Percentiles rank a stretch among this genome's conserved stretches.
phyloP scores from a whole-genome alignment of 2,113 vertebrate species.

The Pelecanus crispus region DNA sequence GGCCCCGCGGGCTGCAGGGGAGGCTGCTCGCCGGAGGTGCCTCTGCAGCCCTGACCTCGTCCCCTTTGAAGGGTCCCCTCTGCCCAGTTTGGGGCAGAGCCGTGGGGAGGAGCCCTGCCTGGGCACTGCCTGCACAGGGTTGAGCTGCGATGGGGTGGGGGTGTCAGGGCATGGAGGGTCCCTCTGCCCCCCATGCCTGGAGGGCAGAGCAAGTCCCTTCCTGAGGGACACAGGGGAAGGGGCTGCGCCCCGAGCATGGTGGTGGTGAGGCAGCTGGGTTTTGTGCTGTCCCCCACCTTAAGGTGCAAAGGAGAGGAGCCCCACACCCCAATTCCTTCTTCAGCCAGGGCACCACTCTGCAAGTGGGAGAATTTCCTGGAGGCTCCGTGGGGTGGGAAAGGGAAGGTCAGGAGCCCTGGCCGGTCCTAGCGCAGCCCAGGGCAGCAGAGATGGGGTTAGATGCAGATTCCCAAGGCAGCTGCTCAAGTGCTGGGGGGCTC shows the following conservation, averaged over 20 bases:
- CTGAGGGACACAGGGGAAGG: background rate
- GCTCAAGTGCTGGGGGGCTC: background rate
- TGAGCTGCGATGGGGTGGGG: background rate
- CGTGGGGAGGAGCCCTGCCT: background rate
- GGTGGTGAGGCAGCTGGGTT: background rate
- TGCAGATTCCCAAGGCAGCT: background rate
- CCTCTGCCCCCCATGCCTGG: no score
- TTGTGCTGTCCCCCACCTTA: background rate
- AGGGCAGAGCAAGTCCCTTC: background rate
- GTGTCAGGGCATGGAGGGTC: background rate
- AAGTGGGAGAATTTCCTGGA: background rate
- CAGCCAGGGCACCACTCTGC: background rate
- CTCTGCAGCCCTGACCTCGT: fast-evolving
- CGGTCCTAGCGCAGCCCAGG: background rate
- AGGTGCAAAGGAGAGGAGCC: background rate
- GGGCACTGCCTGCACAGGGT: background rate
- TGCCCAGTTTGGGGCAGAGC: background rate
- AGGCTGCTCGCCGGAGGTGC: background rate
- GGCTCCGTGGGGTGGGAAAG: background rate
- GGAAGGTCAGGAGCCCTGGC: background rate
- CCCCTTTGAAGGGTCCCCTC: background rate
- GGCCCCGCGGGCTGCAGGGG: background rate
- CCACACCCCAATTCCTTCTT: background rate
- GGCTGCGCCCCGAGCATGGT: background rate
- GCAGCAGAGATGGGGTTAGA: background rate